A percentile compares a stretch with the other conserved stretches of the same genome.
Evolutionary conservation across 2,888 invertebrate genomes (phyloP).

Genomic region (Sphaeridia pumilis): DNA sequence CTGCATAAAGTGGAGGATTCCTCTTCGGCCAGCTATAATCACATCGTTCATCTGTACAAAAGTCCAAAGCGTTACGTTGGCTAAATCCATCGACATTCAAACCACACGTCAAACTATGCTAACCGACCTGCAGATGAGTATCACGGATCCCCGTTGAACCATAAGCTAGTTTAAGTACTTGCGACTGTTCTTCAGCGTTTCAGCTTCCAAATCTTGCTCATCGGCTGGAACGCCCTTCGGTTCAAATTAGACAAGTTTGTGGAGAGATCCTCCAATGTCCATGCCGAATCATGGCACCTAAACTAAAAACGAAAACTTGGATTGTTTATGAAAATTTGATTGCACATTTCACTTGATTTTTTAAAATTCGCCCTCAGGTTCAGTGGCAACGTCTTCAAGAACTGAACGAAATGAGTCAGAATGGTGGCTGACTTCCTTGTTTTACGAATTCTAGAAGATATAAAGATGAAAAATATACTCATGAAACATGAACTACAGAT

Average conservation of each 20-base stretch:
- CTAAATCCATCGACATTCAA: not conserved
- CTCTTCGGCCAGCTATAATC: slow-evolving; percentile 65
- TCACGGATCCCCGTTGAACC: slow-evolving; percentile 86
- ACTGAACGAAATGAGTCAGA: too few species aligned
- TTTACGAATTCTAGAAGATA: too few species aligned
- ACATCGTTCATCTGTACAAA: slow-evolving; percentile 75
- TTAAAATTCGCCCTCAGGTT: too few species aligned
- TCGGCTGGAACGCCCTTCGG: slow-evolving; percentile 70
- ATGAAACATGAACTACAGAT: too few species aligned
- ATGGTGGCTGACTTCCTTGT: too few species aligned
- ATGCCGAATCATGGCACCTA: too few species aligned
- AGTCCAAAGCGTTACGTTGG: too few species aligned
- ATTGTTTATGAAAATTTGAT: too few species aligned
- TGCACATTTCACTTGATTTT: too few species aligned
- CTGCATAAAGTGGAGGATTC: slow-evolving; percentile 90
- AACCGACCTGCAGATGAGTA: slow-evolving; percentile 72
- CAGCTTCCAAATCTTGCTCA: slow-evolving; percentile 68
- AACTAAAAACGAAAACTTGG: too few species aligned
- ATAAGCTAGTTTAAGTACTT: slow-evolving; percentile 89
- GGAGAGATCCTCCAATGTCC: slow-evolving; percentile 92
- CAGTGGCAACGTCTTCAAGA: too few species aligned
- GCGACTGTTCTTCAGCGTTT: slow-evolving; percentile 75
- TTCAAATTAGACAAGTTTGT: slow-evolving; percentile 96
- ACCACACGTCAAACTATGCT: not conserved
- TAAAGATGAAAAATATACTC: too few species aligned